phyloP scores from a whole-genome alignment of 2,797 vertebrate genomes.

The Chloroceryle amazona region DNA sequence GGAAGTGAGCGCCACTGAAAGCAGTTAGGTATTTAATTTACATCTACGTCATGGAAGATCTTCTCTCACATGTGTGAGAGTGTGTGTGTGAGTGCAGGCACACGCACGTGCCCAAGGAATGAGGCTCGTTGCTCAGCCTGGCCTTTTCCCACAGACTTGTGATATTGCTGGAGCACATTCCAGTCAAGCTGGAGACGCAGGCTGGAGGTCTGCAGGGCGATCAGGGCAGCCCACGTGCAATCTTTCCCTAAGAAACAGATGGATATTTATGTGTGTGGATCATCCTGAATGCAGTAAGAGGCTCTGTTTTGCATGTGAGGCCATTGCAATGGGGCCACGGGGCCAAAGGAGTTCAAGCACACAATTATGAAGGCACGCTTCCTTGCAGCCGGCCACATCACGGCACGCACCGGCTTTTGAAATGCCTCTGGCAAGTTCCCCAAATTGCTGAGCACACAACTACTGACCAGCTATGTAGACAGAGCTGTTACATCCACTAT shows the following conservation, averaged over 20 bases:
- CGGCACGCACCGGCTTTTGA: background rate
- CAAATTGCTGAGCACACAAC: background rate
- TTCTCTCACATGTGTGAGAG: background rate
- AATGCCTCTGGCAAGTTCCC: background rate
- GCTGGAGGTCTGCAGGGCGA: background rate
- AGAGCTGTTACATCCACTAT: background rate
- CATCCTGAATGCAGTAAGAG: background rate
- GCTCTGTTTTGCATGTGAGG: background rate
- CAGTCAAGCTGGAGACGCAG: background rate
- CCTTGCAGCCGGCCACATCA: background rate
- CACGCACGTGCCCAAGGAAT: background rate
- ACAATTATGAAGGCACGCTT: background rate
- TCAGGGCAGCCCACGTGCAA: fast-evolving
- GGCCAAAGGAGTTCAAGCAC: background rate
- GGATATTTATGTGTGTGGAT: background rate
- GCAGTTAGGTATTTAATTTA: background rate
- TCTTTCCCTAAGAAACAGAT: background rate
- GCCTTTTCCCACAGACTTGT: background rate
- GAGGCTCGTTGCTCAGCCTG: background rate
- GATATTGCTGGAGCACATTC: background rate
- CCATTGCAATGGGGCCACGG: background rate
- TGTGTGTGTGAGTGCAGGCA: background rate
- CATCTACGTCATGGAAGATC: background rate
- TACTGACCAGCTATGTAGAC: background rate
- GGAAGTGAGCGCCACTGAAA: background rate